Evolutionary conservation across 2,797 vertebrate genomes (phyloP).

Genomic region (Delichon dasypus): DNA sequence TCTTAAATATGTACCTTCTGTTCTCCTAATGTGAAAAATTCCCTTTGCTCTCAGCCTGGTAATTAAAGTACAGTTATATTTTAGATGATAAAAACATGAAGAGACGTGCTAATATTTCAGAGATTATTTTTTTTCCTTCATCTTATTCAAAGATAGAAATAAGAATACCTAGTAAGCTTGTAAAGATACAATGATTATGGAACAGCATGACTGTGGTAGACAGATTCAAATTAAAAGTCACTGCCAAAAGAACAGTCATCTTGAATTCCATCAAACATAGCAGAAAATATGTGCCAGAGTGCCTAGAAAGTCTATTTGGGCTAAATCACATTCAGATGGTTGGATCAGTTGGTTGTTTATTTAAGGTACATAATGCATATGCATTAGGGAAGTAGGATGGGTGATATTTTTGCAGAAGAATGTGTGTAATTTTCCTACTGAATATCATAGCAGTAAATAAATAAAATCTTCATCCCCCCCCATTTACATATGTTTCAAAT

Average conservation of each 20-base stretch:
- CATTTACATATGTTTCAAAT: neutral
- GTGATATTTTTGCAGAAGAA: constrained; percentile 39
- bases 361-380: constrained; percentile 66
- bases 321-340: constrained; percentile 56
- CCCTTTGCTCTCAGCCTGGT: neutral
- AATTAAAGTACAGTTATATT: constrained; percentile 40
- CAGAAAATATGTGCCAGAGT: constrained; percentile 32
- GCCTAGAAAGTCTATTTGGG: constrained; percentile 25
- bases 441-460: constrained; percentile 41
- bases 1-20: neutral
- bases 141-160: constrained; percentile 8
- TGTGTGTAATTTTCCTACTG: neutral
- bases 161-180: neutral
- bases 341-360: constrained; percentile 61
- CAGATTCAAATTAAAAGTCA: constrained; percentile 61
- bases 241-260: constrained; percentile 41
- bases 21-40: constrained; percentile 22
- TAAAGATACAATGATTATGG: constrained; percentile 1
- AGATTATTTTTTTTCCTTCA: neutral
- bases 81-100: neutral
- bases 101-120: neutral
- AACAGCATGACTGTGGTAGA: neutral
- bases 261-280: constrained; percentile 55
- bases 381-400: constrained; percentile 8
- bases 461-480: neutral